A percentile compares a stretch with the other conserved stretches of the same genome.
Conservation (phyloP, 1,140 invertebrate genomes). For the Apis florea region DNA sequence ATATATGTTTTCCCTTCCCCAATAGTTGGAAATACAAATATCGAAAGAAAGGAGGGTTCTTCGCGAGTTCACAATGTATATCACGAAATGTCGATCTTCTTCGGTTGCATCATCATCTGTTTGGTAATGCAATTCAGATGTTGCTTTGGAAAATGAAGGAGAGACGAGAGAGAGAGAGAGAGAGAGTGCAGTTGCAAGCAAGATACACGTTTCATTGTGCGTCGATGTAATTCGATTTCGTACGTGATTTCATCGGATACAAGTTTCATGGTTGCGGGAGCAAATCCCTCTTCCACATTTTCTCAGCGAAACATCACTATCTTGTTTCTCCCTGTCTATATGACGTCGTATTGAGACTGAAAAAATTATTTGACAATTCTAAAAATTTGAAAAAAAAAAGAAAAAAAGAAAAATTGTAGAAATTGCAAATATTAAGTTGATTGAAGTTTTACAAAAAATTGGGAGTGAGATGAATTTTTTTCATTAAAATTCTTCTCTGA, state of each 20-base stretch:
- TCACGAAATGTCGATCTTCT: conserved; percentile 41
- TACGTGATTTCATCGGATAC: conserved; percentile 45
- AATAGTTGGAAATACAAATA: not conserved
- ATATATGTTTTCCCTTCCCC: not conserved
- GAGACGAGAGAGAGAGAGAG: not conserved
- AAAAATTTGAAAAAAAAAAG: not conserved
- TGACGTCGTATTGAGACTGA: no score
- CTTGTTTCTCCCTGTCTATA: no score
- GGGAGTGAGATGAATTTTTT: no score
- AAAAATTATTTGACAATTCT: not conserved
- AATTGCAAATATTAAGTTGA: not conserved
- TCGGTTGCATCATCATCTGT: conserved; percentile 1
- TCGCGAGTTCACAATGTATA: conserved; percentile 22
- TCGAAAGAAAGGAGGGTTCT: conserved; percentile 10
- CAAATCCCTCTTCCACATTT: no score
- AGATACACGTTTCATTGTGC: conserved; percentile 23
- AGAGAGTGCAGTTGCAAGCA: not conserved
- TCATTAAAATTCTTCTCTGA: no score
- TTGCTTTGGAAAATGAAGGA: conserved; percentile 29
- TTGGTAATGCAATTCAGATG: conserved; percentile 4
- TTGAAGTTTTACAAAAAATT: no score
- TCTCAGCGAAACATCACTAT: not conserved
- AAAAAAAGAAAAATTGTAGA: not conserved
- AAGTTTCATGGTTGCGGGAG: not conserved
- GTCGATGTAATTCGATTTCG: conserved; percentile 48